phyloP scores from a whole-genome alignment of 2,888 invertebrate genomes.

The Acronicta alni region DNA sequence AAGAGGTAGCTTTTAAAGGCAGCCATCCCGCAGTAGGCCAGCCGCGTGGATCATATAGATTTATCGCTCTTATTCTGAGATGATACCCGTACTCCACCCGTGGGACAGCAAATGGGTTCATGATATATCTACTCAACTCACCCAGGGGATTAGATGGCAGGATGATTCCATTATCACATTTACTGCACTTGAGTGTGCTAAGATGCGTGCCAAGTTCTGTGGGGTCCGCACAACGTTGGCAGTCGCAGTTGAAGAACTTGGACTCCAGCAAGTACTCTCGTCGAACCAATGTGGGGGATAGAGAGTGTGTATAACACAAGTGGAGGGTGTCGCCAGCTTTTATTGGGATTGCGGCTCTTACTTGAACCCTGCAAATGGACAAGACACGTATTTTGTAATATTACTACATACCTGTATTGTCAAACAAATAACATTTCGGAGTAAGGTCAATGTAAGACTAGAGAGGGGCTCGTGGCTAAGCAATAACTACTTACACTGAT shows the following conservation, averaged over 20 bases:
- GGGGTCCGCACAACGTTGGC: constrained; percentile 93
- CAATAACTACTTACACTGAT: no score
- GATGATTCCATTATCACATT: constrained; percentile 92
- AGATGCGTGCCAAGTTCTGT: constrained; percentile 94
- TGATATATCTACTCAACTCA: constrained; percentile 66
- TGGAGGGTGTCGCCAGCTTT: constrained; percentile 91
- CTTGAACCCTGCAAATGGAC: constrained; percentile 87
- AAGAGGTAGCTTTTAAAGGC: no score
- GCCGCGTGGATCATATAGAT: no score
- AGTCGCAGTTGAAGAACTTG: constrained; percentile 94
- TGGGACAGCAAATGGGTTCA: no score
- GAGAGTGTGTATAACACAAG: constrained; percentile 93
- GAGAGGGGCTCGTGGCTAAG: no score
- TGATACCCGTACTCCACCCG: no score
- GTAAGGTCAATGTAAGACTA: no score
- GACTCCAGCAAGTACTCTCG: constrained; percentile 92
- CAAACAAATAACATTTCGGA: no score
- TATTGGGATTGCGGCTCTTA: constrained; percentile 92
- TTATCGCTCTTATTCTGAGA: no score
- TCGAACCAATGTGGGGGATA: constrained; percentile 92
- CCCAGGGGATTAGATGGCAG: constrained; percentile 91
- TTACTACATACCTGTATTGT: no score
- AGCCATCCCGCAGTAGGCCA: no score
- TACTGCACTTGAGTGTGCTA: constrained; percentile 94
- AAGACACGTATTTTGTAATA: not conserved